Conservation (phyloP, 2,113 vertebrate genomes). For the Centropristis striata region DNA sequence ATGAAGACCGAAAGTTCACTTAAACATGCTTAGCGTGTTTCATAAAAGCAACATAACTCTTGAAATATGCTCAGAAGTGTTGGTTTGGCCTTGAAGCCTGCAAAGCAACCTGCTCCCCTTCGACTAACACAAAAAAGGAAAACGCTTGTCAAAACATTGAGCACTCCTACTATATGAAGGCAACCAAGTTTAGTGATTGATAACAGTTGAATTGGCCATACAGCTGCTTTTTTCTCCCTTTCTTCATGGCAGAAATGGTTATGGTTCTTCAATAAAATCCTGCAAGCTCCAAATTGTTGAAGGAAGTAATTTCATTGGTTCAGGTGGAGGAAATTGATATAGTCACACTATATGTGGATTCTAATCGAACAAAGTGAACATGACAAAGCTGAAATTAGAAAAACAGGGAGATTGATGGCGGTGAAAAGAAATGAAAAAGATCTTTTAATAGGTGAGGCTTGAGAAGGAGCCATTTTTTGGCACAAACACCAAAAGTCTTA, state of each 20-base stretch:
- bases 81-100: not conserved
- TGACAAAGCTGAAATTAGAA: constrained; percentile 71
- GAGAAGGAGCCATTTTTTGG: constrained; percentile 25
- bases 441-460: constrained; percentile 29
- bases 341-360: constrained; percentile 71
- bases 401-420: constrained; percentile 70
- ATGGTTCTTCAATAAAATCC: constrained; percentile 59
- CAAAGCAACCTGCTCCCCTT: constrained; percentile 1
- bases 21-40: not conserved
- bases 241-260: constrained; percentile 35
- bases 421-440: constrained; percentile 63
- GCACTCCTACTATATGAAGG: constrained; percentile 37
- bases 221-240: constrained; percentile 17
- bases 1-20: not conserved
- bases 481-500: constrained; percentile 24
- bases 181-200: constrained; percentile 77
- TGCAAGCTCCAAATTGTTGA: constrained; percentile 49
- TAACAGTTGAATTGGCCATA: constrained; percentile 72
- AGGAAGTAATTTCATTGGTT: constrained; percentile 74
- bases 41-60: not conserved
- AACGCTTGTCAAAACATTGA: constrained; percentile 65
- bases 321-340: constrained; percentile 63
- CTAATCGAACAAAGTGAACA: constrained; percentile 73
- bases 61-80: not conserved
- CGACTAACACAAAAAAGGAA: constrained; percentile 28